phyloP scores from a whole-genome alignment of 2,113 vertebrate genomes.

The Madoqua kirkii region DNA sequence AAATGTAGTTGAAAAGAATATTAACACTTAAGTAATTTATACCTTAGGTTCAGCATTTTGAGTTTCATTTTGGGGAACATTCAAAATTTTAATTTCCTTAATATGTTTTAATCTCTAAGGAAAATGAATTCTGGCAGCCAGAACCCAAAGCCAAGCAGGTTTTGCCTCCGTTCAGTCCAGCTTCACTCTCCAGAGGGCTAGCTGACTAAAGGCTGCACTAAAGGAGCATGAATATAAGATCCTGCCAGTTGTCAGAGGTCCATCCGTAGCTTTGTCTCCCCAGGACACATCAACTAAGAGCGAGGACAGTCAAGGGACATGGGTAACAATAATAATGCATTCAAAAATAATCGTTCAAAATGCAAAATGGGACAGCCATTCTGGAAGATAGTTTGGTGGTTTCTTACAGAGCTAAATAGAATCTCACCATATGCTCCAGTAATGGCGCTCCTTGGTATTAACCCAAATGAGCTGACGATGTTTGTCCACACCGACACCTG shows the following conservation, averaged over 20 bases:
- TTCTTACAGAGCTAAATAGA: not conserved
- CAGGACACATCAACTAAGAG: not conserved
- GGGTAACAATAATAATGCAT: not conserved
- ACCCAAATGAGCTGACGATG: not conserved
- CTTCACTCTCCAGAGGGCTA: not conserved
- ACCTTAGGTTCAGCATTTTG: not conserved
- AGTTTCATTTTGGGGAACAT: not conserved
- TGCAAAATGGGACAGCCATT: not conserved
- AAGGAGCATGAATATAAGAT: not conserved
- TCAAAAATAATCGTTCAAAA: not conserved
- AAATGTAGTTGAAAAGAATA: not conserved
- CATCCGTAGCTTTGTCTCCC: not conserved
- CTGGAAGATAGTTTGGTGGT: not conserved
- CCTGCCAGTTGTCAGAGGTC: not conserved
- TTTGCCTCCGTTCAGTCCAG: not conserved
- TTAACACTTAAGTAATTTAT: not conserved
- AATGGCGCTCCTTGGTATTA: not conserved
- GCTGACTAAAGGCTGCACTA: not conserved
- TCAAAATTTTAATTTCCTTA: not conserved
- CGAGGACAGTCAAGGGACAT: not conserved
- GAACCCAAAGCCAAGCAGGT: not conserved
- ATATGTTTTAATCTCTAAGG: not conserved
- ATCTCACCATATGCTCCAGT: not conserved
- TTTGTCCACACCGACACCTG: not conserved
- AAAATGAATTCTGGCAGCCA: conserved; percentile 24